phyloP scores from a whole-genome alignment of 2,888 invertebrate species.

The Tanypteryx hageni region DNA sequence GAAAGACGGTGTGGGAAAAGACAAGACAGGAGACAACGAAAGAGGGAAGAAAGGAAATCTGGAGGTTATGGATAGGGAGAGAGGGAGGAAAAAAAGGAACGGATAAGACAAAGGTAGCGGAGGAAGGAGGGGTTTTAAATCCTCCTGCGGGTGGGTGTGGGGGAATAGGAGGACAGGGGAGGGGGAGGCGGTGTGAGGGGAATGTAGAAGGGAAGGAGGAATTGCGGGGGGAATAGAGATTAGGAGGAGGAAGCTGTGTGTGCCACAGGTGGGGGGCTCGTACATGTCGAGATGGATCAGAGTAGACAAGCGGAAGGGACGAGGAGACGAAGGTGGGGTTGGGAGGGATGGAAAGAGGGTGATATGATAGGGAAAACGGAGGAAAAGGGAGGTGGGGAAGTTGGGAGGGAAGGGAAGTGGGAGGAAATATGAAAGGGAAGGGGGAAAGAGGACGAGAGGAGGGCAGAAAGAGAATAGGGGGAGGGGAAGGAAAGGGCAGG shows the following conservation, averaged over 20 bases:
- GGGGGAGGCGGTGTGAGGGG: not conserved
- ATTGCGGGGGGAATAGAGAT: not conserved
- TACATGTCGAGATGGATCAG: not conserved
- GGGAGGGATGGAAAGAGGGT: not conserved
- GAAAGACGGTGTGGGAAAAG: not conserved
- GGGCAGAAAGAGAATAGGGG: not conserved
- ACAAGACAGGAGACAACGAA: not conserved
- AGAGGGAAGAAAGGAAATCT: not conserved
- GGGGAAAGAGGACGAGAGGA: not conserved
- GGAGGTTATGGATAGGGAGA: not conserved
- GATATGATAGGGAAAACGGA: not conserved
- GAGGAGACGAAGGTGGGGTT: not conserved
- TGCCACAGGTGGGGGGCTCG: not conserved
- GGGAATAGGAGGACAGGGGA: not conserved
- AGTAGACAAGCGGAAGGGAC: not conserved
- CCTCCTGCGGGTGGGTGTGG: not conserved
- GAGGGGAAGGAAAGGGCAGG: not conserved
- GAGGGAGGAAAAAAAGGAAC: not conserved
- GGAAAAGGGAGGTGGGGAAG: not conserved
- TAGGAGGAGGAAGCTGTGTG: conserved; percentile 33
- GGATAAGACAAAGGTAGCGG: not conserved
- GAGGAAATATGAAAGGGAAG: not conserved
- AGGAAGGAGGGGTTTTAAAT: not conserved
- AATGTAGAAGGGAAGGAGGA: not conserved
- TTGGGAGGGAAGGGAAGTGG: conserved; percentile 1